Conservation (phyloP, 2,113 vertebrate genomes). For the Alces alces region DNA sequence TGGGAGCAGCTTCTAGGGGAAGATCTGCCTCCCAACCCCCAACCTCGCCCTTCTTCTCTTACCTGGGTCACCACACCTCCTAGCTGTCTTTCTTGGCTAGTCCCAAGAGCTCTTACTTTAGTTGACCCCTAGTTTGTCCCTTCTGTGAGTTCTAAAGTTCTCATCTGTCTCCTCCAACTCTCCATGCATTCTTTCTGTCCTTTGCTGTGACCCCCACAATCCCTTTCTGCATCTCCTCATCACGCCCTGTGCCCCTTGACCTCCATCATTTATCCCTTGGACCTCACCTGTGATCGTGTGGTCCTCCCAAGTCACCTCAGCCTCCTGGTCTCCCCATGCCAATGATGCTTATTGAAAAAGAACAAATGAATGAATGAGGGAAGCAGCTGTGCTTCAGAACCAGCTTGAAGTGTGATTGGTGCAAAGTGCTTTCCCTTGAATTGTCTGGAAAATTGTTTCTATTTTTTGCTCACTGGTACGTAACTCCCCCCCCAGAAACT, state of each 20-base stretch:
- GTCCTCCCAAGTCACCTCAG: neutral
- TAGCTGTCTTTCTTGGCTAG: neutral
- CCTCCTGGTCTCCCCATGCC: neutral
- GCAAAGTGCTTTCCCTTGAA: conserved; percentile 16
- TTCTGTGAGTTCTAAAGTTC: neutral
- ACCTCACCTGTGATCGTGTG: neutral
- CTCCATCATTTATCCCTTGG: neutral
- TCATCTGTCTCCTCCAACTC: neutral
- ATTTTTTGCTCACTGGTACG: neutral
- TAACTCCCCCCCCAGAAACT: neutral
- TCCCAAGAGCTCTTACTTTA: neutral
- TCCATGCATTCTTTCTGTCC: neutral
- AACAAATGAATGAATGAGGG: neutral
- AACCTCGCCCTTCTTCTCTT: neutral
- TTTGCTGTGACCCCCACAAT: neutral
- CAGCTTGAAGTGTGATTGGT: neutral
- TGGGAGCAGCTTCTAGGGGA: neutral
- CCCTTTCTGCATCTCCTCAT: neutral
- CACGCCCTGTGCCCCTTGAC: neutral
- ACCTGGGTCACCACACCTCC: neutral
- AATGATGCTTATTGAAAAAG: neutral
- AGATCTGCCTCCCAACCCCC: neutral
- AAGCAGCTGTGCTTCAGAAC: neutral
- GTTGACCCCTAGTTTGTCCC: neutral
- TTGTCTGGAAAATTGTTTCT: neutral